phyloP scores from a whole-genome alignment of 2,888 invertebrate species.

The Callyntrura guangdongensis region DNA sequence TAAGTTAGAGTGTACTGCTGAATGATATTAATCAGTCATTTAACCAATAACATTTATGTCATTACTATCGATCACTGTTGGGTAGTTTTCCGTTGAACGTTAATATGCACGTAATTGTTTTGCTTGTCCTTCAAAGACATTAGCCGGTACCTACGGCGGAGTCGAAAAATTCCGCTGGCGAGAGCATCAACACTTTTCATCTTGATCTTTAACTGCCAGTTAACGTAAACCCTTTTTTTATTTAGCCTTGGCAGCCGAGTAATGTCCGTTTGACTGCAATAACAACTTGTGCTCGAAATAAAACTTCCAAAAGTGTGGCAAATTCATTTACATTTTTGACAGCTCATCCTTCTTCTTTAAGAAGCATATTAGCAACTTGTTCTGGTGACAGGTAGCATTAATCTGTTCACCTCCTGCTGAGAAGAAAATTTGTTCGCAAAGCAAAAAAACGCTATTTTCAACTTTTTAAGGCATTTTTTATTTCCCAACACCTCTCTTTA shows the following conservation, averaged over 20 bases:
- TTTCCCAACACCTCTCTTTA: constrained; percentile 28
- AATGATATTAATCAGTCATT: constrained; percentile 21
- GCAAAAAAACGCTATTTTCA: constrained; percentile 16
- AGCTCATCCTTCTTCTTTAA: constrained; percentile 6
- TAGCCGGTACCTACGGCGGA: constrained; percentile 10
- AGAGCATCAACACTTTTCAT: constrained; percentile 24
- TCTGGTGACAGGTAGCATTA: constrained; percentile 30
- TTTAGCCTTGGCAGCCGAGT: background rate
- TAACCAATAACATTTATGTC: background rate
- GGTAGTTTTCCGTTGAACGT: constrained; percentile 34
- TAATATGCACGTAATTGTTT: background rate
- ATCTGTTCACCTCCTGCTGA: background rate
- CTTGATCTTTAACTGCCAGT: background rate
- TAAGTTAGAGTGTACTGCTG: background rate
- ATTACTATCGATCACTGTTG: background rate
- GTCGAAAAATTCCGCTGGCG: background rate
- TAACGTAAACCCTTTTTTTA: background rate
- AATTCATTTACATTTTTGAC: constrained; percentile 19
- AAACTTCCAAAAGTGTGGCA: background rate
- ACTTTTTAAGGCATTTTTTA: background rate
- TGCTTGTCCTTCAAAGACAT: constrained; percentile 18
- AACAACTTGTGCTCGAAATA: constrained; percentile 10
- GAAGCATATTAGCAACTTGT: constrained; percentile 34
- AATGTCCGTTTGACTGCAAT: background rate
- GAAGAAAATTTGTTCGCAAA: constrained; percentile 25